These are phyloP conservation scores for Ichneumoninae sp. DNA, from an alignment of 2,888 invertebrate species.

Conservation along the genomic window DNA sequence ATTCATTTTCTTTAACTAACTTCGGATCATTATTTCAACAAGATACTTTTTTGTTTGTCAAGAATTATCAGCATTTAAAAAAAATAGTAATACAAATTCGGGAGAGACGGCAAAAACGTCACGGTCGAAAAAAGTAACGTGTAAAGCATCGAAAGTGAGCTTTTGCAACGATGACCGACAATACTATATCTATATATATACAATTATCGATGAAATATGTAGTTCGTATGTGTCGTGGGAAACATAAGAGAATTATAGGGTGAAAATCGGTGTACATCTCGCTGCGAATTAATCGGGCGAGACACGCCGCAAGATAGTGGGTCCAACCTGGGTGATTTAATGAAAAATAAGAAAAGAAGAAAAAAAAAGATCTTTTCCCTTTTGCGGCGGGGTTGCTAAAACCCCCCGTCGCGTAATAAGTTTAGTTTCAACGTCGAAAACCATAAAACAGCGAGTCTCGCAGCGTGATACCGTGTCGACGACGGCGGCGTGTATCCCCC, in stretches of 20 bases:
- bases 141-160: background rate
- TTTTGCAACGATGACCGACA: background rate
- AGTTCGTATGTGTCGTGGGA: constrained; percentile 3
- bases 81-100: background rate
- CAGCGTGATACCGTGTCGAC: constrained; percentile 71
- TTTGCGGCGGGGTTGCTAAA: constrained; percentile 69
- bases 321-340: constrained; percentile 81
- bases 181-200: background rate
- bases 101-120: too few species aligned
- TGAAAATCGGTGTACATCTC: constrained; percentile 57
- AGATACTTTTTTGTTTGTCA: background rate
- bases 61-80: background rate
- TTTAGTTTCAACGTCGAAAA: constrained; percentile 83
- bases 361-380: constrained; percentile 50
- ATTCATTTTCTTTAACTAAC: background rate
- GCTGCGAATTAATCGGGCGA: constrained; percentile 81
- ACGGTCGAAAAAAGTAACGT: background rate
- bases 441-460: constrained; percentile 80
- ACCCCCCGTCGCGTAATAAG: constrained; percentile 81
- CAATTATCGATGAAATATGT: constrained; percentile 31
- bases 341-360: constrained; percentile 74
- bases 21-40: background rate
- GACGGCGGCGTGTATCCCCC: constrained; percentile 53
- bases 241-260: background rate
- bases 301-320: constrained; percentile 56